These are phyloP conservation scores for Zygaena filipendulae DNA, from an alignment of 2,888 invertebrate species.

Conservation along the genomic window DNA sequence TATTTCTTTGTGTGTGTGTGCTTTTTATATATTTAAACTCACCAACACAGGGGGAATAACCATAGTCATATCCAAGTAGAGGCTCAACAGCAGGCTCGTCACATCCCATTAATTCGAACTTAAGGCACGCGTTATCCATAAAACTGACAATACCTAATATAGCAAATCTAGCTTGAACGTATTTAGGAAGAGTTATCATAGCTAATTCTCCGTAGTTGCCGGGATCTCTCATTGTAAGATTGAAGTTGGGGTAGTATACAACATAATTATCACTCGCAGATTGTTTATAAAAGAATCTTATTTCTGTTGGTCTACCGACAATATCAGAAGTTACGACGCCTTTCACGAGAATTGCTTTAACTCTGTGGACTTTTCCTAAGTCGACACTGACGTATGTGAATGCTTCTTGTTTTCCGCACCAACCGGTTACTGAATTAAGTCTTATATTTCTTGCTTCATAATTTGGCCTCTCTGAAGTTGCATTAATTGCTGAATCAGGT, in stretches of 20 bases:
- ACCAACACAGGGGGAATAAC: constrained; percentile 93
- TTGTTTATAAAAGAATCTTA: constrained; percentile 96
- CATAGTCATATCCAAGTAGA: constrained; percentile 91
- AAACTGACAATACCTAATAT: constrained; percentile 96
- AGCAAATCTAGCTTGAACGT: constrained; percentile 92
- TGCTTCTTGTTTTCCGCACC: constrained; percentile 97
- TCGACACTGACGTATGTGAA: constrained; percentile 97
- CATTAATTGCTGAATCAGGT: constrained; percentile 95
- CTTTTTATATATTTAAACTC: too few relatives aligned
- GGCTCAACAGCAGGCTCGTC: constrained; percentile 87
- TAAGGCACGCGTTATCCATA: constrained; percentile 95
- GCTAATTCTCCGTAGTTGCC: constrained; percentile 95
- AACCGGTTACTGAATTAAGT: constrained; percentile 92
- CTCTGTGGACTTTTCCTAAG: constrained; percentile 90
- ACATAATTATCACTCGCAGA: constrained; percentile 94
- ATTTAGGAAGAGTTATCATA: constrained; percentile 94
- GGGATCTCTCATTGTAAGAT: constrained; percentile 93
- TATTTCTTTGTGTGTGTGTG: too few relatives aligned
- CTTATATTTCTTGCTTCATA: constrained; percentile 91
- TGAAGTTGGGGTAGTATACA: constrained; percentile 97
- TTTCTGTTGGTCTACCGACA: constrained; percentile 95
- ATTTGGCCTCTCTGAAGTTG: constrained; percentile 92
- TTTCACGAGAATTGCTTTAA: constrained; percentile 93
- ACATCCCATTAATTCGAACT: constrained; percentile 96
- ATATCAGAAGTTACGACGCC: constrained; percentile 96